Evolutionary conservation across 2,113 vertebrate species (phyloP), one percentile per base, ranked within the genome.

Genomic region (Bufo bufo): DNA sequence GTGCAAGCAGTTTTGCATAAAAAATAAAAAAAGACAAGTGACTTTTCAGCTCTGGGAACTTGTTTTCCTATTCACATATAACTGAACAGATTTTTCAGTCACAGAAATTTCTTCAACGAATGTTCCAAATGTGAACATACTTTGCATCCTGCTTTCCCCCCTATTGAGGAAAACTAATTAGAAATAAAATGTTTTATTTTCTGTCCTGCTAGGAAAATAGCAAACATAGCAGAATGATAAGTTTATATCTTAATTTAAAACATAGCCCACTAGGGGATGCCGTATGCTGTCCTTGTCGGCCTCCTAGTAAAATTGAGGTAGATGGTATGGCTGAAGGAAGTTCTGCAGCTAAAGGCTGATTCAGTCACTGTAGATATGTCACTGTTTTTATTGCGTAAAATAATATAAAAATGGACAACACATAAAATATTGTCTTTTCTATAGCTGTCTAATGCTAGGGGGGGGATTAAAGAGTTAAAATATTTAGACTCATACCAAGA

Each of bases 221-320:
- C 45, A 1, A 43, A 71, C 4, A 59, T 66, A 4, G n/a, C 2
- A 52, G 23, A 47, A 47, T 47, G 43, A 43, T 74, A 47, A 8
- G 11, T 47, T 16, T 47, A 74, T 74, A n/a, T 47, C 9, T 47
- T 47, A 3, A 43, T 47, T 72, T 74, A 74, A 17, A 17, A 8
- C 71, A 3, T 47, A 47, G 71, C 71, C 71, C 71, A 74, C 71
- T 74, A 74, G 71, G 71, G 71, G 71, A 47, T 17, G 71, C 71
- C 43, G 13, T 74, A 43, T 74, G 71, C 71, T 19, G 2, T 74
- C 43, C 43, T 45, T 45, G 71, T 45, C 1, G 14, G 43, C 19
- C 69, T 16, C 12, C 33, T 72, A 14, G 66, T 69, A 5, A 23
- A 33, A 69, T 5, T 23, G 12, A 69, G 69, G 69, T 71, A 11